Conservation (phyloP, 2,797 vertebrate genomes). For the Fistularia tabacaria region DNA sequence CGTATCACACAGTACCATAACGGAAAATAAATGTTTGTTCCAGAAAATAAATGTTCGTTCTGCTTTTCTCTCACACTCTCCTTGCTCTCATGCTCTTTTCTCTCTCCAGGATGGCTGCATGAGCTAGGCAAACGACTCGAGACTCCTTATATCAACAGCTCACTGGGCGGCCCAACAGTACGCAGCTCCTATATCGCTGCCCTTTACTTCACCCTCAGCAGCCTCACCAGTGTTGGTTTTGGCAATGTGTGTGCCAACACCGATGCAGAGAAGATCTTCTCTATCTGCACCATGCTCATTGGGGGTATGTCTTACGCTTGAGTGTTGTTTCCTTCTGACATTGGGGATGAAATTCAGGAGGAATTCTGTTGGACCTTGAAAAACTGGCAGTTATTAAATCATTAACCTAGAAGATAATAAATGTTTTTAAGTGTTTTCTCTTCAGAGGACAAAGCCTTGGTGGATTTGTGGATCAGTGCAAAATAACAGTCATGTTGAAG, state of each 20-base stretch:
- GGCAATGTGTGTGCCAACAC: conserved; percentile 98
- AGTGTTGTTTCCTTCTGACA: conserved; percentile 24
- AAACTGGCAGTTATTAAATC: no score
- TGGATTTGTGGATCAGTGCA: no score
- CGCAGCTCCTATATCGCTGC: conserved; percentile 94
- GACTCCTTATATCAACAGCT: conserved; percentile 88
- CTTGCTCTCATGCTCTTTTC: conserved; percentile 1
- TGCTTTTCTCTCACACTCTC: not conserved
- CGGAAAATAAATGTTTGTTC: not conserved
- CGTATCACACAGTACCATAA: not conserved
- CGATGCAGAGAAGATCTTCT: conserved; percentile 95
- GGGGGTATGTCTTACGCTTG: conserved; percentile 76
- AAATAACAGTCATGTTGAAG: no score
- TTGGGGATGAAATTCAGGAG: not conserved
- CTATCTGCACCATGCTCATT: conserved; percentile 96
- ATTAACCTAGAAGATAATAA: no score
- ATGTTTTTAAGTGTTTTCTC: no score
- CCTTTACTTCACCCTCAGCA: conserved; percentile 98
- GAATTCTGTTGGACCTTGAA: no score
- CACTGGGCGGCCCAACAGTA: conserved; percentile 85
- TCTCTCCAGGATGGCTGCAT: conserved; percentile 86
- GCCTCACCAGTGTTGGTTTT: conserved; percentile 93
- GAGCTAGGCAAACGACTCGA: conserved; percentile 94
- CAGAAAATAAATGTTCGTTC: not conserved
- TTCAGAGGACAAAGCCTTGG: no score